Evolutionary conservation across 2,113 vertebrate species (phyloP).

Genomic region (Hystrix cristata): DNA sequence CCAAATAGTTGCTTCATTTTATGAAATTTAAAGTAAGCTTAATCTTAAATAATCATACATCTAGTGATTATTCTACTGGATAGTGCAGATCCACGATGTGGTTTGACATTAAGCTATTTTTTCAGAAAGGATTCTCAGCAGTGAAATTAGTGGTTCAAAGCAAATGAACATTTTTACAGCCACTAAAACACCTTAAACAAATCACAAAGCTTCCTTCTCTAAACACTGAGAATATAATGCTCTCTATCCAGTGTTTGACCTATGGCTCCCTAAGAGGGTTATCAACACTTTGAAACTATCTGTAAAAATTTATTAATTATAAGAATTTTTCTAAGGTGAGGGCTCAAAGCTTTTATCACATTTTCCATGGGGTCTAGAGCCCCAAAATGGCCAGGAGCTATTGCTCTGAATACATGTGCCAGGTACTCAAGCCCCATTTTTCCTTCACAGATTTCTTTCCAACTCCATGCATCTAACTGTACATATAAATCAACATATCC

Average conservation of each 20-base stretch:
- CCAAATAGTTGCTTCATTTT: neutral
- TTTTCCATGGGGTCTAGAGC: neutral
- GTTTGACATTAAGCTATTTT: slow-evolving; percentile 2
- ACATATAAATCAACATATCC: slow-evolving; percentile 68
- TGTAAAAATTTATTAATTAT: neutral
- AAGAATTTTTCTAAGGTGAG: neutral
- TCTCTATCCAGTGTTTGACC: neutral
- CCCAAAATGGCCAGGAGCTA: neutral
- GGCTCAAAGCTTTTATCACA: neutral
- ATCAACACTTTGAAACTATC: neutral
- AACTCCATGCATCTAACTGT: slow-evolving; percentile 22
- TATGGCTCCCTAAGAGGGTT: neutral
- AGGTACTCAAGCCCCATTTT: neutral
- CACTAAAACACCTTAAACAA: neutral
- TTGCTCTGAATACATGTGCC: neutral
- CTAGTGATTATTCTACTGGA: neutral
- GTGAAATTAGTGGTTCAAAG: slow-evolving; percentile 24
- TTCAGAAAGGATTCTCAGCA: neutral
- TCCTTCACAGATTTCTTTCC: slow-evolving; percentile 58
- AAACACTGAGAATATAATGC: slow-evolving; percentile 1
- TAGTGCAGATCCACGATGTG: no score
- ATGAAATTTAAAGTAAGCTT: neutral
- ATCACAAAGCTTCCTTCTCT: neutral
- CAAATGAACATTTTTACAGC: neutral
- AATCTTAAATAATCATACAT: neutral